phyloP scores from a whole-genome alignment of 2,113 vertebrate genomes.

The Rostratula benghalensis region DNA sequence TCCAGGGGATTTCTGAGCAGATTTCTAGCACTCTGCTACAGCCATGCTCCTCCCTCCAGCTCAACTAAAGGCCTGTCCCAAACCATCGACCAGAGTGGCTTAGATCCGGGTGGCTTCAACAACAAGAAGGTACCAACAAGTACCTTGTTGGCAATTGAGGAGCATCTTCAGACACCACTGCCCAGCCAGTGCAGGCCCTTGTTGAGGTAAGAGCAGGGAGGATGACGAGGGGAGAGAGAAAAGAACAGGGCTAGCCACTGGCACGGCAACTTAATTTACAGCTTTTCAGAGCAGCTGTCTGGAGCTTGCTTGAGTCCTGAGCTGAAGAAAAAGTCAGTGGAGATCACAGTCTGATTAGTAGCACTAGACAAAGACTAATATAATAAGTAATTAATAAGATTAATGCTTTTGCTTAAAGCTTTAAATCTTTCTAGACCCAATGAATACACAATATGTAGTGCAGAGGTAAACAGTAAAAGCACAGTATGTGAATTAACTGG shows the following conservation, averaged over 20 bases:
- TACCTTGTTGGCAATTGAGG: neutral
- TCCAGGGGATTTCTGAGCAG: neutral
- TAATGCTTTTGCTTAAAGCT: neutral
- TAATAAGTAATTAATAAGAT: neutral
- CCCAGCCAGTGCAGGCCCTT: neutral
- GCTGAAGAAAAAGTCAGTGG: neutral
- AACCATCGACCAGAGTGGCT: fast-evolving
- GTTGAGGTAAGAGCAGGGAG: fast-evolving
- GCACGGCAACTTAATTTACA: neutral
- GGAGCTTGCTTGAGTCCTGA: neutral
- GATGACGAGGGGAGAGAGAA: neutral
- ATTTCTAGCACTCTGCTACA: neutral
- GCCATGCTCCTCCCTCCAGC: neutral
- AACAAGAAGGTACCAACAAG: too few relatives aligned
- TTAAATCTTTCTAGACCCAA: neutral
- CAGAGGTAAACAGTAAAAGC: neutral
- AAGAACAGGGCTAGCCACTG: neutral
- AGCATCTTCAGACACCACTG: neutral
- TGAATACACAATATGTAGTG: neutral
- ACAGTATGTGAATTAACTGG: neutral
- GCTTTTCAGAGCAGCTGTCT: neutral
- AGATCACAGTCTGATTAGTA: neutral
- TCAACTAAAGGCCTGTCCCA: neutral
- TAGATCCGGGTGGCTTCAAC: neutral
- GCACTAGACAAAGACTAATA: neutral